Evolutionary conservation across 1,140 invertebrate species (phyloP), one percentile per base, ranked within the genome.

Genomic region (Brachionus koreanus): DNA sequence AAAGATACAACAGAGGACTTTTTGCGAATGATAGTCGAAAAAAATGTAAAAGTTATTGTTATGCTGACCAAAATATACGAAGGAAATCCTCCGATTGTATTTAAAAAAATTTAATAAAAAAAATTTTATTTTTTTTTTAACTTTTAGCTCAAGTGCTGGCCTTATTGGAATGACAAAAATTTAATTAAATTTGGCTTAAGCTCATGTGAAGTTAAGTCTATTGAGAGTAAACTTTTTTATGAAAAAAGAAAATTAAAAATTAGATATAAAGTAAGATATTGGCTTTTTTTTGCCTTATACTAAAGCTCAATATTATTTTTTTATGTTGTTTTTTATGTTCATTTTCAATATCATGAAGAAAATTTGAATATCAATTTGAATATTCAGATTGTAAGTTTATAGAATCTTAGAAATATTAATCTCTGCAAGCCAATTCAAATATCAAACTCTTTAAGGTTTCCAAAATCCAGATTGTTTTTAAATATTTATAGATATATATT

Each of bases 161-260:
- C 76, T 19, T 79, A 79, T 79, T 79, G 49, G 49, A 79, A 79
- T 65, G 76, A 79, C 39, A 57, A 79, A 43, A 57, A 79, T 65
- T 23, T 42, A 61, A 57, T 79, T 23, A 79, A 42, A 65, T 79
- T 79, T 65, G 76, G 76, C 42, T 61, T 19, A 61, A 39, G 35
- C n/a, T 79, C 76, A 49, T 42, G 33, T 65, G 76, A 79, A 43
- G 49, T 79, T 33, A 57, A 74, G 23, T 43, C 69, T 25, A 74
- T 74, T 46, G 69, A 74, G 25, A 74, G 43, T 12, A 74, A 74
- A 25, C 43, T 74, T 25, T 74, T 46, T 74, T 74, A 74, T 46
- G 69, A 74, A 74, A 74, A 46, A 25, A 25, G 69, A 74, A 74
- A 46, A 35, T 46, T 74, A 46, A 46, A 74, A 33, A 74, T 74